Evolutionary conservation across 2,797 vertebrate genomes (phyloP).

Genomic region (Pangasius mekongensis): DNA sequence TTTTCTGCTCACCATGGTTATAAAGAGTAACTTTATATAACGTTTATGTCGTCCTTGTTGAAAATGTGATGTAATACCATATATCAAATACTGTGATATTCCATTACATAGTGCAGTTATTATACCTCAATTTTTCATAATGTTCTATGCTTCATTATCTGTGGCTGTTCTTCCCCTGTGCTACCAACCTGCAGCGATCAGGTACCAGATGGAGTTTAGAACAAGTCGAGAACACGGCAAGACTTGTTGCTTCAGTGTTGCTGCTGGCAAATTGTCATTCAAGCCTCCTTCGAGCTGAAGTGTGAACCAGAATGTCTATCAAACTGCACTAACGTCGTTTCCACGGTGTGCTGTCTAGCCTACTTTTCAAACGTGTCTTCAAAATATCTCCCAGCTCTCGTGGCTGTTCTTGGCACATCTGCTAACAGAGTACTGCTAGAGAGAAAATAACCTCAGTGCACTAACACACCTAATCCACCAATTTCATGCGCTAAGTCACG

Average conservation of each 20-base stretch:
- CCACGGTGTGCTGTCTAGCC: background rate
- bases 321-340: background rate
- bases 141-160: background rate
- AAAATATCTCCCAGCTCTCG: background rate
- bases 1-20: background rate
- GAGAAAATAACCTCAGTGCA: background rate
- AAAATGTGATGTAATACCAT: background rate
- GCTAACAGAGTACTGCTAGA: background rate
- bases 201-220: slow-evolving; percentile 14
- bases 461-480: background rate
- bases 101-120: background rate
- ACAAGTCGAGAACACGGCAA: background rate
- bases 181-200: background rate
- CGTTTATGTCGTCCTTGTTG: background rate
- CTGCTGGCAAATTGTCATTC: slow-evolving; percentile 9
- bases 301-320: slow-evolving; percentile 11
- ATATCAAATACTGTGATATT: background rate
- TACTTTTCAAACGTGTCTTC: background rate
- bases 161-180: background rate
- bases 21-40: background rate
- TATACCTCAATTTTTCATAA: background rate
- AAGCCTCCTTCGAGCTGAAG: background rate
- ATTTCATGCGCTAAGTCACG: background rate
- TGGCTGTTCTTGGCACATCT: background rate
- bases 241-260: background rate